phyloP scores from a whole-genome alignment of 2,888 invertebrate genomes.

The Xestia sexstrigata region DNA sequence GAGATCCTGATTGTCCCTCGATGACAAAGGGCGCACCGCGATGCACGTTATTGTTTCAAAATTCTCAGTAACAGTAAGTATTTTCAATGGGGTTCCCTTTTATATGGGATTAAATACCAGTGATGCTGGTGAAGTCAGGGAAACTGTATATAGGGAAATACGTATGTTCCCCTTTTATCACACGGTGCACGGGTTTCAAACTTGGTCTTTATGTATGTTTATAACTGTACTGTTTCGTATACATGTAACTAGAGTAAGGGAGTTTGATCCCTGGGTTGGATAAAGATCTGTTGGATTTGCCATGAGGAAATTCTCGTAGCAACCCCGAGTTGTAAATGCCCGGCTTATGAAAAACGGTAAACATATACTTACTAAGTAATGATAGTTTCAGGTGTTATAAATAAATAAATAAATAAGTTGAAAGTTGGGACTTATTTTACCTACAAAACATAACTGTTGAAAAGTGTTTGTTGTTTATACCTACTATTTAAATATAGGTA shows the following conservation, averaged over 20 bases:
- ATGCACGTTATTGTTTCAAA: background rate
- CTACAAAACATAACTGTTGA: background rate
- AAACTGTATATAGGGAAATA: background rate
- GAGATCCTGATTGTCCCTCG: background rate
- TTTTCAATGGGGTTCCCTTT: background rate
- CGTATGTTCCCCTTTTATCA: background rate
- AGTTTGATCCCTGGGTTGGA: background rate
- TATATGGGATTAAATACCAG: background rate
- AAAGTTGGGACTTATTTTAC: background rate
- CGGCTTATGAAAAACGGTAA: background rate
- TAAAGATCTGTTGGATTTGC: background rate
- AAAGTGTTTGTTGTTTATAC: background rate
- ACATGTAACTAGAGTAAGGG: background rate
- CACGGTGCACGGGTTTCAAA: background rate
- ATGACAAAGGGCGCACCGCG: background rate
- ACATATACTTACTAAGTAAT: too few species aligned
- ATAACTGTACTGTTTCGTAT: too few species aligned
- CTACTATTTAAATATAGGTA: background rate
- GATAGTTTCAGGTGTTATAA: too few species aligned
- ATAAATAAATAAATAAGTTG: too few species aligned
- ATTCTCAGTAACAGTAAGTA: background rate
- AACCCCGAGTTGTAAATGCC: background rate
- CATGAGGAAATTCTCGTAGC: background rate
- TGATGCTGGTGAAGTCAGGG: background rate
- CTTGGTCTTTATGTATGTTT: background rate